phyloP scores from a whole-genome alignment of 2,888 invertebrate species.

The Adela reaumurella region DNA sequence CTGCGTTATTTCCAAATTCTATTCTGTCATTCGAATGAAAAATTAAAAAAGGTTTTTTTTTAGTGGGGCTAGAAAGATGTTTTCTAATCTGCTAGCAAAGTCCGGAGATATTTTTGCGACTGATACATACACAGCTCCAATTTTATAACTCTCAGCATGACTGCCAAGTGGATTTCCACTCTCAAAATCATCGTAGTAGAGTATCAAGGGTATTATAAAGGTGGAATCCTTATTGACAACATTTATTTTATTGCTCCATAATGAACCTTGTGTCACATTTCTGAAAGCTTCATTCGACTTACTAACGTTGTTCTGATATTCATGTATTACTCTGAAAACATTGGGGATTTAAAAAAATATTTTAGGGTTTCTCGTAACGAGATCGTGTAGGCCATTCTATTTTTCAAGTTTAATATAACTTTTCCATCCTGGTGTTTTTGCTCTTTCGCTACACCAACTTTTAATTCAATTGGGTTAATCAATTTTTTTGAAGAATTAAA shows the following conservation, averaged over 20 bases:
- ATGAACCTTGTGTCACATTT: constrained; percentile 8
- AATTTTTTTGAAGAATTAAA: background rate
- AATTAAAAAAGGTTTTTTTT: no score
- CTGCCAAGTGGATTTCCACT: constrained; percentile 16
- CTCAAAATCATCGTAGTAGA: constrained; percentile 18
- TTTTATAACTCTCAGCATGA: constrained; percentile 15
- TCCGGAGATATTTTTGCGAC: constrained; percentile 15
- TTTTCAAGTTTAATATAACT: background rate
- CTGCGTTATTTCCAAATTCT: constrained; percentile 10
- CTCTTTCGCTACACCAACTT: background rate
- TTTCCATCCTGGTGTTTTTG: background rate
- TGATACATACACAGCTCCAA: constrained; percentile 16
- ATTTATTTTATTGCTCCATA: constrained; percentile 8
- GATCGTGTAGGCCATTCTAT: background rate
- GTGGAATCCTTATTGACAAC: constrained; percentile 5
- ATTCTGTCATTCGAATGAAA: constrained; percentile 12
- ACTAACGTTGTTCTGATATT: background rate
- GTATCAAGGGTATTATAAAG: constrained; percentile 12
- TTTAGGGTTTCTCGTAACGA: constrained; percentile 1
- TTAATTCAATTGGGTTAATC: background rate
- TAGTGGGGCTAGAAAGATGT: constrained; percentile 11
- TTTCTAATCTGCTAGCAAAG: constrained; percentile 11
- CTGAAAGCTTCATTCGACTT: background rate
- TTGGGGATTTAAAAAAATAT: constrained; percentile 1
- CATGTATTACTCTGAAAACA: background rate